These are phyloP conservation scores for Pitangus sulphuratus DNA, from an alignment of 2,797 vertebrate genomes.

Conservation along the genomic window DNA sequence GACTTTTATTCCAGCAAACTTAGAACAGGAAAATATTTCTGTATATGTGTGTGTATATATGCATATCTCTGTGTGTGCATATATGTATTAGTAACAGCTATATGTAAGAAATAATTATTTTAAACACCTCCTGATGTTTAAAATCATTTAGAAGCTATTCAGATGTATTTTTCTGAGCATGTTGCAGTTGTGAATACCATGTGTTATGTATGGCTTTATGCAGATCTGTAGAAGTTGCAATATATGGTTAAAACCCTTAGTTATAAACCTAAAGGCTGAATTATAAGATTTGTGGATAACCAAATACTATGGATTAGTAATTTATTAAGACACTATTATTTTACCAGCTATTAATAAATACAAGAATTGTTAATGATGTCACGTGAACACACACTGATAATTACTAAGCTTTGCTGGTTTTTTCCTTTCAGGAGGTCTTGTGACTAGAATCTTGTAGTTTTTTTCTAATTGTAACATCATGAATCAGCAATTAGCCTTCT, in stretches of 20 bases:
- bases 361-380: neutral
- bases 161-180: neutral
- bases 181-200: neutral
- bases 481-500: neutral
- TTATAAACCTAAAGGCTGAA: neutral
- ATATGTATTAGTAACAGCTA: neutral
- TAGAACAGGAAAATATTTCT: neutral
- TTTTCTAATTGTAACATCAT: neutral
- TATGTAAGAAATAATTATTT: neutral
- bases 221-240: neutral
- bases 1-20: neutral
- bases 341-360: neutral
- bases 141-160: neutral
- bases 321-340: neutral
- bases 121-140: neutral
- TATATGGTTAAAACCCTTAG: neutral
- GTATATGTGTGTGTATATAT: neutral
- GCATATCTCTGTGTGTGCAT: accelerated
- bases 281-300: neutral
- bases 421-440: neutral
- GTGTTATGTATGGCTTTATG: neutral
- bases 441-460: neutral
- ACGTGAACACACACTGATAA: neutral
- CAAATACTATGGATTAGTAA: neutral
- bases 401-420: neutral